A percentile compares a stretch with the other conserved stretches of the same genome.
phyloP scores from a whole-genome alignment of 2,888 invertebrate genomes.

The Tetanocera ferruginea region DNA sequence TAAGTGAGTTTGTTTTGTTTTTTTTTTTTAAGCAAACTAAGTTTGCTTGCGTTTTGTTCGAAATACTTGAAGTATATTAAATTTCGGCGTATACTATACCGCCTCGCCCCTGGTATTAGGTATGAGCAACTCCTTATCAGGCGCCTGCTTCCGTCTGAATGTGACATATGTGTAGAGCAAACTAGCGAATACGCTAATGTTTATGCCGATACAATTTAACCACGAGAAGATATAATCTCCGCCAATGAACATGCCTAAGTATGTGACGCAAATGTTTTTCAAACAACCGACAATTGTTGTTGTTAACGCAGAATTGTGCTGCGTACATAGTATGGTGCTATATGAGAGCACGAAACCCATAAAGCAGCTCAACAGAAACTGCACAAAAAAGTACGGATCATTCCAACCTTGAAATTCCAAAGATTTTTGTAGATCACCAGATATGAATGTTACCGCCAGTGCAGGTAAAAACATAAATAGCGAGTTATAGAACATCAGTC shows the following conservation, averaged over 20 bases:
- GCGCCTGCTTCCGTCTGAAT: conserved; percentile 72
- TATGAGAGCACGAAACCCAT: conserved; percentile 98
- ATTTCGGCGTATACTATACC: conserved; percentile 52
- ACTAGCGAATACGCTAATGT: conserved; percentile 92
- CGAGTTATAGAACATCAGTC: conserved; percentile 92
- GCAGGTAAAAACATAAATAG: conserved; percentile 89
- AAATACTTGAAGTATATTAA: conserved; percentile 19
- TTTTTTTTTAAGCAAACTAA: conserved; percentile 9
- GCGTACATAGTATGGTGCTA: conserved; percentile 95
- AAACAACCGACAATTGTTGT: conserved; percentile 98
- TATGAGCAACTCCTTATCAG: conserved; percentile 65
- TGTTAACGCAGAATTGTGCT: conserved; percentile 97
- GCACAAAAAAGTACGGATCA: conserved; percentile 80
- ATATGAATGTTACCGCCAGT: conserved; percentile 77
- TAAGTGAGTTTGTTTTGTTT: conserved; percentile 3
- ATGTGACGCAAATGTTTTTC: conserved; percentile 97
- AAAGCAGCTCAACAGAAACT: conserved; percentile 90
- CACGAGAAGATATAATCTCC: conserved; percentile 97
- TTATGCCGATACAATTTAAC: conserved; percentile 95
- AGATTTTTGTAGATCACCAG: conserved; percentile 81
- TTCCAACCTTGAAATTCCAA: conserved; percentile 80
- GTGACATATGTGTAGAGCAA: conserved; percentile 89
- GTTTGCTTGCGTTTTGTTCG: neutral
- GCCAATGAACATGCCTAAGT: conserved; percentile 97
- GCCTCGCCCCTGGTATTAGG: conserved; percentile 58